Evolutionary conservation across 2,888 invertebrate species (phyloP), one percentile per base, ranked within the genome.

Genomic region (Meghimatium bilineatum): DNA sequence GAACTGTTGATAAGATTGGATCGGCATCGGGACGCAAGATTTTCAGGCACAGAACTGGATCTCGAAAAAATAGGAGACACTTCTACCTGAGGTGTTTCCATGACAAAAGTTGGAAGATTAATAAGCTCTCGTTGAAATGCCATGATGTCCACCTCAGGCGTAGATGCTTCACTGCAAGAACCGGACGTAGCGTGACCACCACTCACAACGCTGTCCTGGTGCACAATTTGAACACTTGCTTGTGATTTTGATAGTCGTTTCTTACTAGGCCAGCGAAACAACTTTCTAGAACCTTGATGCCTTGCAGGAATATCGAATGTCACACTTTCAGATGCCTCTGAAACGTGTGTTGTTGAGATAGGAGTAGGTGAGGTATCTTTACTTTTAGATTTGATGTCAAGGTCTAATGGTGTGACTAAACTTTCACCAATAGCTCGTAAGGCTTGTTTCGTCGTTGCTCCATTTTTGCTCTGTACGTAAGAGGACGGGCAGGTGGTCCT

Each of bases 61-160:
- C 93, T 85, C 1, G 92, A 92, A 80, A 93, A 90, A 49, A 93
- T 90, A 0, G 92, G 92, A 0, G 93, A 92, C 10, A 91, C 90
- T 86, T 93, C 92, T 34, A 90, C 85, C 32, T 89, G 88, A 5
- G 92, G 91, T 0, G 93, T 92, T 84, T 93, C 93, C 88, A 93
- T 91, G 69, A 92, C 93, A 87, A 93, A 93, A 3, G 91, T 93
- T 0, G 95, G 95, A 84, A 95, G 92, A 90, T 95, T 95, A 88
- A 95, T 95, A 38, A 95, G 93, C 88, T 95, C 95, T 87, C 94
- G 92, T 91, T 95, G 95, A 89, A 95, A 95, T 66, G 95, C 95
- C 52, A 94, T 92, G 71, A 95, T 95, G 89, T 95, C 95, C 83
- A 94, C 90, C 75, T 92, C 91, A 14, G 89, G 88, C 20, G 89